A percentile compares a stretch with the other conserved stretches of the same genome.
Conservation (phyloP, 2,113 vertebrate species). For the Oenanthe melanoleuca region DNA sequence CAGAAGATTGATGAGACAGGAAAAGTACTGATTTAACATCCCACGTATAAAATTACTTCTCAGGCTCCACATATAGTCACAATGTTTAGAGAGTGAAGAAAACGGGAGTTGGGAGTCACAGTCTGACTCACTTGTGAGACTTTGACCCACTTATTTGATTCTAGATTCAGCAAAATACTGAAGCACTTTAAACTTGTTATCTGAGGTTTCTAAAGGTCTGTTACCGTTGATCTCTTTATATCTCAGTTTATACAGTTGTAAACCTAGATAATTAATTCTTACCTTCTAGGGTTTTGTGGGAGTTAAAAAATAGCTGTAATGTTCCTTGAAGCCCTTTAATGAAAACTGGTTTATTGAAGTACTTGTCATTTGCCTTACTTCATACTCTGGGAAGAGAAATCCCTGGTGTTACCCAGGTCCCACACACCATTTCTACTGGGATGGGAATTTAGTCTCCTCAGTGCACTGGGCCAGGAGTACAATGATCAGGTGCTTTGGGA, state of each 20-base stretch:
- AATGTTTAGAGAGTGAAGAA: constrained; percentile 52
- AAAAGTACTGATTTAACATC: constrained; percentile 62
- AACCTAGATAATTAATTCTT: constrained; percentile 52
- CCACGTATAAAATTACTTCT: constrained; percentile 55
- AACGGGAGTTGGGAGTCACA: not conserved
- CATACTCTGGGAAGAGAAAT: not conserved
- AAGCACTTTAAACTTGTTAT: constrained; percentile 63
- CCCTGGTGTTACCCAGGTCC: not conserved
- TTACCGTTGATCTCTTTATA: constrained; percentile 56
- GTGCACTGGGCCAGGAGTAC: not conserved
- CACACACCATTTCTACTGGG: not conserved
- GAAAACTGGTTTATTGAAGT: not conserved
- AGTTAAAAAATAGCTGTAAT: constrained; percentile 46
- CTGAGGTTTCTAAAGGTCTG: constrained; percentile 58
- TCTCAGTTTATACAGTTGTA: constrained; percentile 51
- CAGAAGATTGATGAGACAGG: constrained; percentile 51
- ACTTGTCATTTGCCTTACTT: not conserved
- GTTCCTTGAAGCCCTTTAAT: constrained; percentile 27
- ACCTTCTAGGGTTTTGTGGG: constrained; percentile 53
- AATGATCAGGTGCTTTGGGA: not conserved
- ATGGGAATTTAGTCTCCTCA: not conserved
- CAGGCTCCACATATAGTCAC: constrained; percentile 55
- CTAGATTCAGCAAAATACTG: constrained; percentile 61
- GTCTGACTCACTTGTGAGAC: constrained; percentile 64
- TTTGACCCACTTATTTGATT: constrained; percentile 65